Conservation (phyloP, 2,888 invertebrate species). For the Drosophila algonquin region DNA sequence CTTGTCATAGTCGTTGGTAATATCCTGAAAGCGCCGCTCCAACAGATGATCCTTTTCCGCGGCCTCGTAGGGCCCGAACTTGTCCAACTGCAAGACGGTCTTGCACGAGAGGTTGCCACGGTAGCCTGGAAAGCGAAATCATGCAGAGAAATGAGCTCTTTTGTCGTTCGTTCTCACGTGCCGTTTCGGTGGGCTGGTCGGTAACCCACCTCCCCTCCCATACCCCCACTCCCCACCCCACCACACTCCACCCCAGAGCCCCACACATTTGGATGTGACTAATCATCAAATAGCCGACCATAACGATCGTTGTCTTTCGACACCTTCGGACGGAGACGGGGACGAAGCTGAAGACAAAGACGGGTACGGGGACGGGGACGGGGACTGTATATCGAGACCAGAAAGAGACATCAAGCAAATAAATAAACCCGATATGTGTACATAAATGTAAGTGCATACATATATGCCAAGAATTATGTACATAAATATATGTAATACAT, state of each 20-base stretch:
- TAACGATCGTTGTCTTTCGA: slow-evolving; percentile 64
- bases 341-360: too few species aligned
- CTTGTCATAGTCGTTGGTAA: slow-evolving; percentile 82
- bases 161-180: slow-evolving; percentile 60
- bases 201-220: background rate
- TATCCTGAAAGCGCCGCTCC: slow-evolving; percentile 82
- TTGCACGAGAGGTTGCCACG: slow-evolving; percentile 83
- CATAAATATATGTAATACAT: slow-evolving; percentile 45
- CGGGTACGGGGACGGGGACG: slow-evolving; percentile 41
- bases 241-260: slow-evolving; percentile 12
- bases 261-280: slow-evolving; percentile 59
- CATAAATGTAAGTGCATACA: slow-evolving; percentile 9
- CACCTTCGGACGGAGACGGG: slow-evolving; percentile 54
- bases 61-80: slow-evolving; percentile 80
- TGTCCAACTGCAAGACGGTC: slow-evolving; percentile 83
- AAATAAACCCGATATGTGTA: slow-evolving; percentile 54
- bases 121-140: slow-evolving; percentile 67
- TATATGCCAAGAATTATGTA: slow-evolving; percentile 14
- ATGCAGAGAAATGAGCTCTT: background rate
- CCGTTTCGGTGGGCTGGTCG: slow-evolving; percentile 51
- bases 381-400: slow-evolving; percentile 62
- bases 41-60: slow-evolving; percentile 81
- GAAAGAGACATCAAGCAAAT: slow-evolving; percentile 63
- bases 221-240: too few species aligned
- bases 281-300: slow-evolving; percentile 61